Evolutionary conservation across 2,888 invertebrate genomes (phyloP), one percentile per base, ranked within the genome.

Genomic region (Carpatolechia fugitivella): DNA sequence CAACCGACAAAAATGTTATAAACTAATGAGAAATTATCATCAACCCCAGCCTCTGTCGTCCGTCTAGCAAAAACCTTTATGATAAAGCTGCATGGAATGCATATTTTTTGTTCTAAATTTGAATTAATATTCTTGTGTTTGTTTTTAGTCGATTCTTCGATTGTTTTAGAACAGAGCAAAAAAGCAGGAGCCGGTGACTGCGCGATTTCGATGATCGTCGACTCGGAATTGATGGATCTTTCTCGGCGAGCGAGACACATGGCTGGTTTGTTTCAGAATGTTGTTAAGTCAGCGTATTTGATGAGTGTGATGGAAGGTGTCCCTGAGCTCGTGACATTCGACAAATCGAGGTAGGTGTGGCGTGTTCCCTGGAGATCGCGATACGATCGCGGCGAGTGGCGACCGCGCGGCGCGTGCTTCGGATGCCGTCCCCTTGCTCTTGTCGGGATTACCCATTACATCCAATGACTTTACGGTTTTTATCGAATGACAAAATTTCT

Each of bases 11-110:
- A 85, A 88, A 87, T 85, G 84, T 83, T 87, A 86, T 86, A 87
- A 84, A 82, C 85, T 88, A 89, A 90, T 90, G 88, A 89, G 89
- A 88, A 90, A 89, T 89, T 88, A 90, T 87, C 87, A 89, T 88
- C 85, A 85, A 78, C 69, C 69, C 76, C 75, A 24, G 24, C 24
- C 24, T 75, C 78, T 76, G 80, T 78, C 74, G 70, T 64, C 70
- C 68, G 70, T 64, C 70, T 67, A 70, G 84, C 85, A 86, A 87
- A 88, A 88, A 88, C 83, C 73, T 70, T 78, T 33, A 77, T 78
- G 76, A 51, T 47, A 50, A 47, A 70, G 69, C 66, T 70, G 70
- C 69, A 74, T 70, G 70, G 70, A 75, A 74, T 72, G 80, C 79
- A 71, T 76, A 80, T 82, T 85, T 86, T 86, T 85, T 81, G 69